Evolutionary conservation across 1,140 invertebrate species (phyloP).

Genomic region (Ganaspis sp.): DNA sequence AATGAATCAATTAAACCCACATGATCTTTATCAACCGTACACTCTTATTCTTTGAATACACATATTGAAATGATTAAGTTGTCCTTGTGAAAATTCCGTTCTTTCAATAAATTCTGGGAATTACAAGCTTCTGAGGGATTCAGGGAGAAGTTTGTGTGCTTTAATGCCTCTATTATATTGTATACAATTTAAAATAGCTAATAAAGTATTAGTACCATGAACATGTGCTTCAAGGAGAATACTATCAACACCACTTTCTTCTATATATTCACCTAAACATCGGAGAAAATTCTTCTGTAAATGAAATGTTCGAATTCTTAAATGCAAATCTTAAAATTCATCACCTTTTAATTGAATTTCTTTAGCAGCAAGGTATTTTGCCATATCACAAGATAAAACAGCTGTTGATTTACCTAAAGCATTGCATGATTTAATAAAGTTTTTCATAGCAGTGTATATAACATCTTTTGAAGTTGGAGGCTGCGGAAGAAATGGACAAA

Average conservation of each 20-base stretch:
- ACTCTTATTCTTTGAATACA: not conserved
- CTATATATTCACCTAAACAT: constrained; percentile 34
- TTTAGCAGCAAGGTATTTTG: constrained; percentile 17
- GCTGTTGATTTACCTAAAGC: not conserved
- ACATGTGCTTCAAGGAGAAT: constrained; percentile 30
- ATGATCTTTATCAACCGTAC: not conserved
- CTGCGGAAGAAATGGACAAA: constrained; percentile 3
- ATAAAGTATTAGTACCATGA: constrained; percentile 38
- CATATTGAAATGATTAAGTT: not conserved
- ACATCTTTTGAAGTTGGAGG: not conserved
- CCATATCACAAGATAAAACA: constrained; percentile 27
- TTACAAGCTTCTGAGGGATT: constrained; percentile 43
- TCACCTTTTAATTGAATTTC: not conserved
- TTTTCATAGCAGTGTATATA: constrained; percentile 26
- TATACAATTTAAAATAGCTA: constrained; percentile 41
- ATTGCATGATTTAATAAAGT: not conserved
- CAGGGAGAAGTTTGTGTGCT: constrained; percentile 47
- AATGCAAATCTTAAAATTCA: not conserved
- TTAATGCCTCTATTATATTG: constrained; percentile 45
- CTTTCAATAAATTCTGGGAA: constrained; percentile 43
- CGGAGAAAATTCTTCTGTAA: constrained; percentile 46
- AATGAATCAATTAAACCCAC: not conserved
- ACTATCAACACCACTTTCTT: constrained; percentile 42
- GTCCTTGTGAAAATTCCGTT: not conserved
- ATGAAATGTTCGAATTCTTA: constrained; percentile 44